phyloP scores from a whole-genome alignment of 1,140 invertebrate species.

The Magallana ariakensis region DNA sequence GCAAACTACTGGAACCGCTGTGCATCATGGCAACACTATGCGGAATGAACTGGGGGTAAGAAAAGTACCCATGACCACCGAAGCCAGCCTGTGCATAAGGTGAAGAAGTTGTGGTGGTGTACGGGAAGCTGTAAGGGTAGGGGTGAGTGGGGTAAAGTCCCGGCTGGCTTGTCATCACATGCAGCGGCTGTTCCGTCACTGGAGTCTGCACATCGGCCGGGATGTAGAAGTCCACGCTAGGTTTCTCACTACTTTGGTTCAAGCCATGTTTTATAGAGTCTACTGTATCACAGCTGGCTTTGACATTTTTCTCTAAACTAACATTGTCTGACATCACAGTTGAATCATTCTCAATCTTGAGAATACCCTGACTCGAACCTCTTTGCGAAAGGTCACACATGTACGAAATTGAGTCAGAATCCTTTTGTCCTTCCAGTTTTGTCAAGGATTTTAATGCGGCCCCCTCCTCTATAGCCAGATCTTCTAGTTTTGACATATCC shows the following conservation, averaged over 20 bases:
- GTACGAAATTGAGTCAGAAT: slow-evolving; percentile 1
- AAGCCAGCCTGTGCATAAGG: slow-evolving; percentile 36
- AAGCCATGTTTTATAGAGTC: not conserved
- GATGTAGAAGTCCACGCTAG: slow-evolving; percentile 50
- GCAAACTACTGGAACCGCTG: slow-evolving; percentile 13
- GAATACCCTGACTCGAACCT: slow-evolving; percentile 5
- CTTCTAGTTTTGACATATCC: not conserved
- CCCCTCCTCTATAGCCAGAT: not conserved
- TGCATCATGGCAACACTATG: slow-evolving; percentile 8
- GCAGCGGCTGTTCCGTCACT: slow-evolving; percentile 10
- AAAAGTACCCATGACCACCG: slow-evolving; percentile 21
- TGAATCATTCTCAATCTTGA: not conserved
- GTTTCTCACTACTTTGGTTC: slow-evolving; percentile 59
- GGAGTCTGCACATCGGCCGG: slow-evolving; percentile 10
- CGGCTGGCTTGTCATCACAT: slow-evolving; percentile 42
- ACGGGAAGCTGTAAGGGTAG: slow-evolving; percentile 28
- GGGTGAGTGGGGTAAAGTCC: slow-evolving; percentile 25
- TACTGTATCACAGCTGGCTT: slow-evolving; percentile 19
- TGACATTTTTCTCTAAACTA: slow-evolving; percentile 8
- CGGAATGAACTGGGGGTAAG: slow-evolving; percentile 30
- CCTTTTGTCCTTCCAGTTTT: not conserved
- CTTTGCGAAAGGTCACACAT: slow-evolving; percentile 1
- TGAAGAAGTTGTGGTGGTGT: slow-evolving; percentile 34
- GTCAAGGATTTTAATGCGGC: not conserved
- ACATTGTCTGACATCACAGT: slow-evolving; percentile 38